Evolutionary conservation across 2,888 invertebrate species (phyloP), one percentile per base, ranked within the genome.

Genomic region (Ceriagrion tenellum): DNA sequence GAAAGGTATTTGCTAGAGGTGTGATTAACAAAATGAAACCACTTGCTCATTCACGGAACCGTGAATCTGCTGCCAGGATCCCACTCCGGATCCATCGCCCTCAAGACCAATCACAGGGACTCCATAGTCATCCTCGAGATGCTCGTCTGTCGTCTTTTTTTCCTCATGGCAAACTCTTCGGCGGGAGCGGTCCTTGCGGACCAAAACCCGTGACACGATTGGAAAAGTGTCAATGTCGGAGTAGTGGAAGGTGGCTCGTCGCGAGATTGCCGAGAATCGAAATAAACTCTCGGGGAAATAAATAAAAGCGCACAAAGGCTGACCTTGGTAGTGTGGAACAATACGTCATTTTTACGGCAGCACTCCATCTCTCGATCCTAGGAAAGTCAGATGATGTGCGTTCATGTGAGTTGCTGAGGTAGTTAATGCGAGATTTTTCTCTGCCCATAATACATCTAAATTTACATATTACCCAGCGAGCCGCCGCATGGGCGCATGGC

Each of bases 251-350:
- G 59, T 12, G 18, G 59, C 0, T 20, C 16, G 35, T 30, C 81
- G 23, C 26, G 81, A 26, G 81, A 81, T 81, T 12, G 81, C 35
- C 16, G 59, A 81, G 81, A 81, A 81, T 81, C n/a, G 81, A 81
- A 81, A 81, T 30, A 89, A 89, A 89, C 55, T 55, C 89, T 55
- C 89, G 89, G 26, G 55, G 47, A 89, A 89, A 89, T 89, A 89
- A 89, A 89, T 55, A 55, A 55, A 88, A 55, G 4, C 55, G 23
- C 89, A 55, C 89, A 55, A 81, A 81, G 55, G 47, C 55, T 55
- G 89, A 89, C 89, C 89, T 89, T 89, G 89, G 89, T 55, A 89
- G 55, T 89, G 89, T 89, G 89, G 89, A 89, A 89, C 89, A 89
- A 18, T 89, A 55, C 47, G 89, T 89, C 55, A 89, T 89, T 89